Evolutionary conservation across 64 coral and sea anemone species (phyloP).

Genomic region (Stylophora pistillata): DNA sequence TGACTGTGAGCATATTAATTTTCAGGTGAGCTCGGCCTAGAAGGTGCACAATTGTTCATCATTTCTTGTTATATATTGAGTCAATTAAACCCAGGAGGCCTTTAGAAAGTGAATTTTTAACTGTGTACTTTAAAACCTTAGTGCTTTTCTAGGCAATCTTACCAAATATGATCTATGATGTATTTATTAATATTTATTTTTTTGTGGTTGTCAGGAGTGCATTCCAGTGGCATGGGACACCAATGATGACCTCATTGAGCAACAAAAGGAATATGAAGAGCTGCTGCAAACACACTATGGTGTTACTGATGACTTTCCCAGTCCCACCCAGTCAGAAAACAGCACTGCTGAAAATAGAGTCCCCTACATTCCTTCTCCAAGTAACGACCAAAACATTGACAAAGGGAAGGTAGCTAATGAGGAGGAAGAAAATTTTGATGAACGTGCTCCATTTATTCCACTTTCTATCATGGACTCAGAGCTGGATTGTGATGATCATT

Average conservation of each 20-base stretch:
- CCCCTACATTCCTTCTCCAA: slow-evolving; percentile 54
- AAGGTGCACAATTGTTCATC: too few relatives aligned
- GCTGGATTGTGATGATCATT: slow-evolving; percentile 66
- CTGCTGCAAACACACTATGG: slow-evolving; percentile 66
- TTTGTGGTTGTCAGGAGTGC: slow-evolving; percentile 31
- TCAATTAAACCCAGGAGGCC: too few relatives aligned
- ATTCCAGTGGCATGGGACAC: slow-evolving; percentile 75
- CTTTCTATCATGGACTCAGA: slow-evolving; percentile 57
- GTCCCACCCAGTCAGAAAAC: slow-evolving; percentile 15
- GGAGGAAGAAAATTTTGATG: slow-evolving; percentile 42
- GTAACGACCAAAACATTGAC: slow-evolving; percentile 46
- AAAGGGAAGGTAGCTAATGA: slow-evolving; percentile 39
- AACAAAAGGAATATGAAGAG: slow-evolving; percentile 74
- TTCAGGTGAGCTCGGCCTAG: slow-evolving; percentile 33
- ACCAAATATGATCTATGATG: background rate
- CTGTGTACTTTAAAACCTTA: too few relatives aligned
- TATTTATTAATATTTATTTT: background rate
- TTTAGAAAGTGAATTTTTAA: too few relatives aligned
- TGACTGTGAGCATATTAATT: slow-evolving; percentile 91
- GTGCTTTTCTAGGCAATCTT: background rate
- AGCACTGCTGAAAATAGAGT: slow-evolving; percentile 24
- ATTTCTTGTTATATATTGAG: too few relatives aligned
- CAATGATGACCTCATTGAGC: slow-evolving; percentile 76
- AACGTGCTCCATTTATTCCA: slow-evolving; percentile 87
- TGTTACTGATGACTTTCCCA: slow-evolving; percentile 26